phyloP scores from a whole-genome alignment of 2,797 vertebrate genomes.

The Alosa sapidissima region DNA sequence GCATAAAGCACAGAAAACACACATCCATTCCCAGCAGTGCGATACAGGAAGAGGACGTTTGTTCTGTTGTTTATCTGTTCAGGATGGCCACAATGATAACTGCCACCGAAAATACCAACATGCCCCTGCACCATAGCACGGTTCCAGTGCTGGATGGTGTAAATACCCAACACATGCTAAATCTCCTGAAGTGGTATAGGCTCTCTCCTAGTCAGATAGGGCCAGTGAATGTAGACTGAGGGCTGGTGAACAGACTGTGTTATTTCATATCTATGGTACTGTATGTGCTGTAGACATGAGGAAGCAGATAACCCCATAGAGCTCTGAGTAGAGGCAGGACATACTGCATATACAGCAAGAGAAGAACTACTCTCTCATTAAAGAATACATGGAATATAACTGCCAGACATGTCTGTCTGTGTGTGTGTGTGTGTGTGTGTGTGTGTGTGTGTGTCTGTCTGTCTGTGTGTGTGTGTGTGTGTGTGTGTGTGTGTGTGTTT shows the following conservation, averaged over 20 bases:
- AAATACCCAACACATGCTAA: not conserved
- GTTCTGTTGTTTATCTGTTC: no score
- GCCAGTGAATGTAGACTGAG: not conserved
- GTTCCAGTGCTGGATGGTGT: not conserved
- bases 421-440: not conserved
- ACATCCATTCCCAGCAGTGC: not conserved
- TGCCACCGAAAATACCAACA: no score
- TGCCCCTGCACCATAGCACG: no score
- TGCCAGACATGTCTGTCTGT: no score
- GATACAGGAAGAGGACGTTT: not conserved
- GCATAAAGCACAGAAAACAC: not conserved
- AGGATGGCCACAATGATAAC: no score
- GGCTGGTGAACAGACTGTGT: not conserved
- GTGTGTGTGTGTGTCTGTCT: not conserved
- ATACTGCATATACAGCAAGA: not conserved
- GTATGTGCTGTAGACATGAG: no score
- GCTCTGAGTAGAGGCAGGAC: not conserved
- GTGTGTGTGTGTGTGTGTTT: not conserved
- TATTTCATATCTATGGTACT: not conserved
- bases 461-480: not conserved
- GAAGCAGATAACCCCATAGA: not conserved
- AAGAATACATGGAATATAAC: not conserved
- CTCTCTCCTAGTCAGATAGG: not conserved
- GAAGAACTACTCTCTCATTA: not conserved
- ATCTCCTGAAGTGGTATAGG: not conserved